Evolutionary conservation across 2,888 invertebrate species (phyloP), one percentile per base, ranked within the genome.

Genomic region (Coleophora flavipennella): DNA sequence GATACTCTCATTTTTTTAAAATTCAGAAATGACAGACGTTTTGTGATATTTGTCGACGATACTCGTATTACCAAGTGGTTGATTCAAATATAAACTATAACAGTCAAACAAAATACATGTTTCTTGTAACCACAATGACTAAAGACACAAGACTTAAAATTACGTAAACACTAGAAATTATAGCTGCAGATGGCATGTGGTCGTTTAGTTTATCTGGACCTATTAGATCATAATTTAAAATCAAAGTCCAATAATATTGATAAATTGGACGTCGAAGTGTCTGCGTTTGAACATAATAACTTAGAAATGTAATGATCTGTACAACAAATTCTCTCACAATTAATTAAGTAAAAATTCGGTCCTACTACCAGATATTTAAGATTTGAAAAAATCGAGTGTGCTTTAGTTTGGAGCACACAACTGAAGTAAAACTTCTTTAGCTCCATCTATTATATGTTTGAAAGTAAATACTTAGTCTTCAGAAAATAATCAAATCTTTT

Each of bases 251-350:
- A 20, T 20, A 20, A 20, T 20, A 20, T 20, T 20, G 20, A 20
- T 20, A 20, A 20, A 20, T 20, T 20, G 20, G 20, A 20, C 20
- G 20, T 20, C 20, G 3, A 37, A 38, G 36, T 48, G 43, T 43
- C 46, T 20, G 20, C 20, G 45, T 41, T 39, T 33, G 28, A 33
- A 37, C 39, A 41, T 39, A 36, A 6, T 20, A 20, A 20, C 20
- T 20, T 20, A 20, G 3, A 20, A 20, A 20, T 20, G 20, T 28
- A 39, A 35, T 27, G 28, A 12, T n/a, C 1, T 43, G 43, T 41
- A 46, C 49, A 52, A 48, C 45, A 41, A 52, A 62, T 20, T 20
- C 66, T 77, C n/a, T n/a, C n/a, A n/a, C n/a, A 79, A 79, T 80
- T 72, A 77, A 62, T 51, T 57, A 66, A 20, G 20, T 3, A 20